A percentile compares a stretch with the other conserved stretches of the same genome.
These are phyloP conservation scores for Boloria selene DNA, from an alignment of 2,888 invertebrate species.

Conservation along the genomic window DNA sequence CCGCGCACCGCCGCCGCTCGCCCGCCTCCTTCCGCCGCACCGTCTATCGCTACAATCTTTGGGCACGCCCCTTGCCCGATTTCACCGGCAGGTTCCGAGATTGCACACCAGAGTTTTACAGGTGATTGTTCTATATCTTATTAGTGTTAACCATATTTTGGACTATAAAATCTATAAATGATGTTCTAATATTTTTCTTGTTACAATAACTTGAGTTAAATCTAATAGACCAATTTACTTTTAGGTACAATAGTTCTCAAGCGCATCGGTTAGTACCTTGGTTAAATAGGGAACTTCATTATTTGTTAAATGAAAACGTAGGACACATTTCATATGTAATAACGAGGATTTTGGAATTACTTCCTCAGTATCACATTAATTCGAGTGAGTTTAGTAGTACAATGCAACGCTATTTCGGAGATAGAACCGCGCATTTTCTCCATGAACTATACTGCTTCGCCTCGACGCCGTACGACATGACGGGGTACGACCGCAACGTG, in stretches of 20 bases:
- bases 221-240: constrained; percentile 46
- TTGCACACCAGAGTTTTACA: constrained; percentile 88
- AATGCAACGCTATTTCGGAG: constrained; percentile 86
- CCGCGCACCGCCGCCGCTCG: constrained; percentile 58
- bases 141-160: constrained; percentile 8
- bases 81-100: constrained; percentile 87
- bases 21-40: constrained; percentile 83
- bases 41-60: constrained; percentile 89
- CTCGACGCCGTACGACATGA: constrained; percentile 92
- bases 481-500: constrained; percentile 88
- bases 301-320: constrained; percentile 85
- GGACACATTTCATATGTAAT: constrained; percentile 86
- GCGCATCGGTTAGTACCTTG: constrained; percentile 92
- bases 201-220: neutral
- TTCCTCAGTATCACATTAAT: constrained; percentile 85
- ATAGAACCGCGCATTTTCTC: constrained; percentile 91
- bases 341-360: constrained; percentile 85
- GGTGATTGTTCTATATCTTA: constrained; percentile 67
- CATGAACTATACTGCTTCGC: constrained; percentile 95
- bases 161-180: neutral
- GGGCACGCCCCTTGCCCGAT: constrained; percentile 87
- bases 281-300: constrained; percentile 93
- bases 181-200: too few relatives aligned
- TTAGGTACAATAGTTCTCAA: constrained; percentile 90
- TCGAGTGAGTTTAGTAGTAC: constrained; percentile 87